Base-by-base conservation (phyloP, 2,113 vertebrate species). In the Zosterops lateralis region DNA sequence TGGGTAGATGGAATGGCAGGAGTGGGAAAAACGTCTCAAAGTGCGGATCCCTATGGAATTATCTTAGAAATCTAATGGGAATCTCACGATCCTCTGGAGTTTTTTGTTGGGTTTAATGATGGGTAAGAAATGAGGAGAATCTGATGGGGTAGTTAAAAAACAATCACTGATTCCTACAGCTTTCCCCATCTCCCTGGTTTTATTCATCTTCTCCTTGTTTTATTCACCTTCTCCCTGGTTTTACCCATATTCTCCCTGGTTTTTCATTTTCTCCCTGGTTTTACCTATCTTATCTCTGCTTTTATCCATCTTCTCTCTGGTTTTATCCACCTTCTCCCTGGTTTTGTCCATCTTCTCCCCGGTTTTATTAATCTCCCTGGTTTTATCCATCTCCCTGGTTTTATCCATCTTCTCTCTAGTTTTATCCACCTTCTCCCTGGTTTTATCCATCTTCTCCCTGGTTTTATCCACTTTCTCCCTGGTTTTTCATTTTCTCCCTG, bases 21-120 rank as follows among this genome's bases (percentile, higher is more conserved):
- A 53, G 45, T 0, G 0, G 70, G 47, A 5, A 48, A 16, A 67
- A 13, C 3, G 0, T 60, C 42, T n/a, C 8, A 2, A 71, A 62
- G 18, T 5, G 19, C 21, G n/a, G 50, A 6, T 68, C 36, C n/a
- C 22, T 4, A 0, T 0, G 36, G 45, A 20, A 82, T 83, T 79
- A 40, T 81, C 32, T 6, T 9, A 21, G 31, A 56, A 56, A n/a
- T 56, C 54, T 56, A 31, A 12, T 21, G 31, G 54, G n/a, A 56
- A 21, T n/a, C 32, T 57, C 6, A 0, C 11, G 17, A 8, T 66
- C 1, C 1, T 34, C 0, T 29, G 31, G 17, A 45, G 40, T 5
- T 40, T 4, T 53, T 45, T 17, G 1, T 15, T 4, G 6, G 17
- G 16, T 83, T 61, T 47, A 28, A 0, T 10, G 53, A 45, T 44